Evolutionary conservation across 1,140 invertebrate genomes (phyloP), one percentile per base, ranked within the genome.

Genomic region (Diorhabda carinulata): DNA sequence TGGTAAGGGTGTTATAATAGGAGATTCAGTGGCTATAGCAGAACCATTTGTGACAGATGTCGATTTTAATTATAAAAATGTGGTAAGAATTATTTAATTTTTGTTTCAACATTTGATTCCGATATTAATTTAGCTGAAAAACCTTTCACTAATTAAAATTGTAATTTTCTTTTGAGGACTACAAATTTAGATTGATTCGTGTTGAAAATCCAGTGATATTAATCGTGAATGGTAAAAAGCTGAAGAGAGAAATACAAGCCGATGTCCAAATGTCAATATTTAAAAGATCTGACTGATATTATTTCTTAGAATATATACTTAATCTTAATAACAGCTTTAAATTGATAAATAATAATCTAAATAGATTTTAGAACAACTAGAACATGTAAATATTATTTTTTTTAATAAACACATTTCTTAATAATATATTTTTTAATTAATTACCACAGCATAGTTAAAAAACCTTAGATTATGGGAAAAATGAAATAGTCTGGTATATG

Each of bases 1-100:
- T 78, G 91, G 91, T 3, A 87, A 88, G 79, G 93, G 92, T 56
- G 89, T 93, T 59, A 93, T 92, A 67, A 91, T 95, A 65, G 93
- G 92, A 2, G 92, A 96, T 83, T 87, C 89, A 45, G 89, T 96
- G 7, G 89, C 90, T 2, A 89, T 95, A 71, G 89, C 92, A 2
- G 91, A 93, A 78, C 94, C 94, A 0, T 86, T 81, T 75, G 74
- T 92, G n/a, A 85, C 84, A 40, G 76, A 83, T 69, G 86, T 92
- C 47, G 80, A 85, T 72, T 87, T 92, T 77, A 82, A 80, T 25
- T 86, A 87, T 76, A 82, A 83, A 71, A 82, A 84, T 63, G 85
- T 86, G 80, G 90, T 91, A 81, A 83, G 80, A 81, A 57, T 57
- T 43, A 64, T 65, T 40, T 64, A n/a, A 10, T 8, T 56, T 47